Evolutionary conservation across 2,888 invertebrate genomes (phyloP).

Genomic region (Acleris holmiana): DNA sequence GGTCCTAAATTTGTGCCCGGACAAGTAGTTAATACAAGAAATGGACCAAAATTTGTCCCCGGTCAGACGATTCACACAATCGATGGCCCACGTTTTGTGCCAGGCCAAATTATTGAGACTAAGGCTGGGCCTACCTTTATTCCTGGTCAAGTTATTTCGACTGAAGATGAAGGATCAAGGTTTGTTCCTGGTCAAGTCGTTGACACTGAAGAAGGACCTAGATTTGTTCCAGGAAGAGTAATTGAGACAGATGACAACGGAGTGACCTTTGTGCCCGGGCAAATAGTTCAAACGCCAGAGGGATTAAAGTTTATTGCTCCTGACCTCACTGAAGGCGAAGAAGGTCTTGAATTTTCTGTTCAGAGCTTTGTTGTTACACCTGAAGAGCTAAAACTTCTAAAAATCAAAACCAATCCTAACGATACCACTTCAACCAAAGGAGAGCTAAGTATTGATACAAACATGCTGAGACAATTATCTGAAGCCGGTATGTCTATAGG

Average conservation of each 20-base stretch:
- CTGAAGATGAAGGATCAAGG: constrained; percentile 84
- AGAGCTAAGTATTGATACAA: constrained; percentile 86
- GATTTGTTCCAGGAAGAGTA: constrained; percentile 89
- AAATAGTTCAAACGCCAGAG: constrained; percentile 89
- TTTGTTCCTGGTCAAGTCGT: constrained; percentile 89
- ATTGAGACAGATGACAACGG: constrained; percentile 88
- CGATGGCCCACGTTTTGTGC: constrained; percentile 90
- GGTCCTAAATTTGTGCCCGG: constrained; percentile 91
- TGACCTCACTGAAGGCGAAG: constrained; percentile 87
- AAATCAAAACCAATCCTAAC: constrained; percentile 80
- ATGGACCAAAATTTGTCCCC: constrained; percentile 86
- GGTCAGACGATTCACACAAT: constrained; percentile 89
- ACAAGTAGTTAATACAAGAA: constrained; percentile 88
- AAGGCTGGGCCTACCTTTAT: constrained; percentile 91
- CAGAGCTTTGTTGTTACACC: constrained; percentile 86
- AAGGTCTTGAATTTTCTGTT: constrained; percentile 88
- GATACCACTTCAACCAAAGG: constrained; percentile 82
- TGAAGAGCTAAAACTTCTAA: constrained; percentile 77
- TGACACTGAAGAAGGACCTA: constrained; percentile 88
- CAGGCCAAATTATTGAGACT: constrained; percentile 90
- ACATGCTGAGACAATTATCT: constrained; percentile 86
- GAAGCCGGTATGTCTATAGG: constrained; percentile 89
- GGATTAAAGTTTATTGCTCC: constrained; percentile 89
- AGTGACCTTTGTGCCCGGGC: constrained; percentile 90
- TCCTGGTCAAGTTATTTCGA: constrained; percentile 89